Base-by-base conservation (phyloP, 1,140 invertebrate species). In the Antheraea mylitta region DNA sequence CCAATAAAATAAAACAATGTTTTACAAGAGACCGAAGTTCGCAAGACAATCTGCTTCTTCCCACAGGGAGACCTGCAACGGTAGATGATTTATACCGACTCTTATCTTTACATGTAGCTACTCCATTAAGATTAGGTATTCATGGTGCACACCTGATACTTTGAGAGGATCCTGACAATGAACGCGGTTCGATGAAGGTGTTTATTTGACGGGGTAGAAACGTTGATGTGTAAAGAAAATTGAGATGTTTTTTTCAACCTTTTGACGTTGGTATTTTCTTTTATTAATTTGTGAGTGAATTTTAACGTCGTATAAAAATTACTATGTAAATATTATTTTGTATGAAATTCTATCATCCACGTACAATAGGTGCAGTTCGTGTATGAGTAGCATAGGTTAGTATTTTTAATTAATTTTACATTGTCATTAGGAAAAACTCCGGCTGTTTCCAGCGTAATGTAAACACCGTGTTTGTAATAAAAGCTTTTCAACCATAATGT, bases 91-190 rank as follows among this genome's bases (percentile, higher is more conserved):
- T 88, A 89, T 82, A 79, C 79, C 71, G 69, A 62, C 82, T 78
- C 83, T 86, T 86, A 82, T 81, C 66, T 71, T 74, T 72, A 53
- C 45, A 53, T 78, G 77, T 79, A 73, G 71, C 69, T 69, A 77
- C 77, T 83, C 86, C 86, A 89, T 91, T 89, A 87, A 83, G 81
- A 89, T 91, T 91, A 91, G 85, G 76, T 89, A 89, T 88, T 88
- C 87, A 89, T 82, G 83, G 72, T 77, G 78, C 68, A 89, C 89
- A 91, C 89, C 89, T 91, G 89, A 82, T 91, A 81, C 86, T 86
- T 83, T 86, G 75, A 80, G 74, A 81, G 77, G 67, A 71, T 80
- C 75, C 71, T 19, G 71, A 77, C 73, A 79, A 80, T 80, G 71
- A 72, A 61, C 60, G 45, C 13, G 9, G 45, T 13, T 53, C 45